Base-by-base conservation (phyloP, 2,888 invertebrate species). In the Scrobipalpa atriplicella region DNA sequence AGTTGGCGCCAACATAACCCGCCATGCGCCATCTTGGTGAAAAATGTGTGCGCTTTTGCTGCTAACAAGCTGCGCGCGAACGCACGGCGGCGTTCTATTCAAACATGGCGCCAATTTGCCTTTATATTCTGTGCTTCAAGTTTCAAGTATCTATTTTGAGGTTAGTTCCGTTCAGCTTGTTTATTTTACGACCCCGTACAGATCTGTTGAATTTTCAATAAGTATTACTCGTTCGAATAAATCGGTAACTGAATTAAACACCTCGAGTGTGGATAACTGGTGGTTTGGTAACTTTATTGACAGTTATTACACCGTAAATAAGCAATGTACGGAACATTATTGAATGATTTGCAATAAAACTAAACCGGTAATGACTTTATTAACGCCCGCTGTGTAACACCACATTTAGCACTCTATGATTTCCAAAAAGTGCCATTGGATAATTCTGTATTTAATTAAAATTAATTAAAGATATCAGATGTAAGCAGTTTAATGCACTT, bases 211-310 rank as follows among this genome's bases (percentile, higher is more conserved):
- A 76, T 82, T 79, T 71, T 74, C 77, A 75, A 79, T 38, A 38
- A 1, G n/a, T n/a, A 6, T 2, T 68, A 81, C 79, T 72, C 21
- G 82, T 75, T 78, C 76, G 70, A 83, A 84, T 83, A 82, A 74
- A 76, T 77, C 75, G 71, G 75, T 81, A 80, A 80, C 80, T 78
- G 79, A 83, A 85, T 87, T 83, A 83, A n/a, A 84, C 84, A 81
- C 82, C 77, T 78, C 71, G 70, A 76, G 78, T 81, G 80, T 79
- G 77, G 79, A 80, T 80, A 76, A 83, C 82, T 77, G 75, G 75
- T 78, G 75, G 81, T 82, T 78, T 78, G 75, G 78, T 77, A 79
- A 79, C 72, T 69, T 70, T 69, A 77, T 73, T 76, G 80, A 78
- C 81, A 77, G 77, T 83, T 83, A 83, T 82, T 79, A 78, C 79